A percentile compares a stretch with the other conserved stretches of the same genome.
Conservation (phyloP, 2,113 vertebrate species). For the Coptodon bakossiorum region DNA sequence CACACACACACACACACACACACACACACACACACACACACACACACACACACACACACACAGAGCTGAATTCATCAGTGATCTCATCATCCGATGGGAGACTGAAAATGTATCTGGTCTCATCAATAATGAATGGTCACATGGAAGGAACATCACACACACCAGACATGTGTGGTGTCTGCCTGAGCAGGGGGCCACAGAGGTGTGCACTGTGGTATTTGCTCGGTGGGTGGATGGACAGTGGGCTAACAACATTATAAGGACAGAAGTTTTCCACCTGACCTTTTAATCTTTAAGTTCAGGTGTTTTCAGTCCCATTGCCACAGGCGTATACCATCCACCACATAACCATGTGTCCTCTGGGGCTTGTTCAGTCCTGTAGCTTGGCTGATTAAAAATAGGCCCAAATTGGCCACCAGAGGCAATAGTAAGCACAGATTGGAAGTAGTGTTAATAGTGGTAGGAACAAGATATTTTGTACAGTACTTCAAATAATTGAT, state of each 20-base stretch:
- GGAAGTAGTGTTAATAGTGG: background rate
- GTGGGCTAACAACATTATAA: background rate
- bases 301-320: background rate
- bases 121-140: constrained; percentile 38
- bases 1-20: background rate
- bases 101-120: constrained; percentile 13
- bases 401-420: background rate
- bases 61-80: constrained; percentile 32
- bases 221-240: background rate
- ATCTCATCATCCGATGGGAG: constrained; percentile 26
- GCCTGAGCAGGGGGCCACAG: background rate
- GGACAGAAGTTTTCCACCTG: background rate
- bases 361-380: background rate
- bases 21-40: background rate
- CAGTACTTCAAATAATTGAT: background rate
- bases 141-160: constrained; percentile 2
- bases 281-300: background rate
- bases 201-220: background rate
- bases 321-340: background rate
- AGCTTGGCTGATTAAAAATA: background rate
- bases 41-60: background rate
- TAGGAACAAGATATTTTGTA: background rate
- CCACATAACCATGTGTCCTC: background rate
- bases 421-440: background rate
- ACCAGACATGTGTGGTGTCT: constrained; percentile 1